Percentiles rank a stretch among this genome's conserved stretches.
phyloP scores from a whole-genome alignment of 2,888 invertebrate species.

The Pegoplata infirma region DNA sequence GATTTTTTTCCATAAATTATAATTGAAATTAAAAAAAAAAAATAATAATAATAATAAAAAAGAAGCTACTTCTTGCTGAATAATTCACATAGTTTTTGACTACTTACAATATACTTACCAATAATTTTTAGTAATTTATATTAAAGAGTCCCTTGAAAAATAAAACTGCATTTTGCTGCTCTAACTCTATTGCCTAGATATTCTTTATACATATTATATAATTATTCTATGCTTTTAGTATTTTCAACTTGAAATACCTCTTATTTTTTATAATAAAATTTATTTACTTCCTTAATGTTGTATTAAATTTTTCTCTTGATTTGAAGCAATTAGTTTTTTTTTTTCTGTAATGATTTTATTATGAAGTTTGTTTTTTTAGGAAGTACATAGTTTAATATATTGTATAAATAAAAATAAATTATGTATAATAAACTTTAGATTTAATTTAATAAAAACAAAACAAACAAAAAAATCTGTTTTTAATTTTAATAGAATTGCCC shows the following conservation, averaged over 20 bases:
- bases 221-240: conserved; percentile 1
- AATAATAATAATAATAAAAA: conserved; percentile 6
- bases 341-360: too few relatives aligned
- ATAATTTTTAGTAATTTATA: neutral
- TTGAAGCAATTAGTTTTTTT: neutral
- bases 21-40: conserved; percentile 6
- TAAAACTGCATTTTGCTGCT: neutral
- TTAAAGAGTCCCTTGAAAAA: too few relatives aligned
- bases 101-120: too few relatives aligned
- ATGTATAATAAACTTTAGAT: conserved; percentile 56
- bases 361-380: conserved; percentile 33
- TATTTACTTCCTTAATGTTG: neutral
- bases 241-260: neutral
- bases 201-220: neutral
- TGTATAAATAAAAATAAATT: conserved; percentile 52
- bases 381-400: conserved; percentile 35
- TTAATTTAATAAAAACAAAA: conserved; percentile 38
- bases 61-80: conserved; percentile 21
- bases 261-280: neutral
- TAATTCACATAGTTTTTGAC: neutral
- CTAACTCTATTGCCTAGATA: neutral
- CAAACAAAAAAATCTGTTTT: neutral
- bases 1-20: conserved; percentile 23
- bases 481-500: neutral
- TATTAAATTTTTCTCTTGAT: conserved; percentile 23